Percentiles rank a stretch among this genome's conserved stretches.
Conservation (phyloP, 2,797 vertebrate genomes). For the Salmo trutta region DNA sequence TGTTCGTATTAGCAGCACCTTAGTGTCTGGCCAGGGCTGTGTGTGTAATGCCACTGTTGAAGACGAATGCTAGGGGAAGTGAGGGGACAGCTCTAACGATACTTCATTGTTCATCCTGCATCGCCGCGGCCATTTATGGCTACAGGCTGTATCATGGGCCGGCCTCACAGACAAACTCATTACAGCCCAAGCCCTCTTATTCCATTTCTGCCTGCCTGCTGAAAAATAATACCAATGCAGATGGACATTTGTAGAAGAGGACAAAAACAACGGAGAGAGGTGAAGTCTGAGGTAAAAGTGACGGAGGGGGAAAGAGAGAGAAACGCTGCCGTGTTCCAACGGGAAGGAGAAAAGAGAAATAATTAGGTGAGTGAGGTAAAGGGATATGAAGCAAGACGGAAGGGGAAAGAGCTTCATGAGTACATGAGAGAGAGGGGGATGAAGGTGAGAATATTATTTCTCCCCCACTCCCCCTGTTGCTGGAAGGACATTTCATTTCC, state of each 20-base stretch:
- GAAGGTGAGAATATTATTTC: too few relatives aligned
- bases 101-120: background rate
- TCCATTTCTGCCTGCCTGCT: slow-evolving; percentile 50
- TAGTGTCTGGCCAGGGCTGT: background rate
- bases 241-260: slow-evolving; percentile 38
- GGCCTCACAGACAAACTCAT: slow-evolving; percentile 62
- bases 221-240: slow-evolving; percentile 74
- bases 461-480: too few relatives aligned
- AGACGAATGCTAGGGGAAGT: background rate
- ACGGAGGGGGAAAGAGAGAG: background rate
- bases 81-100: background rate
- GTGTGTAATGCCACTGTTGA: background rate
- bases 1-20: background rate
- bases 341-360: too few relatives aligned
- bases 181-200: slow-evolving; percentile 73
- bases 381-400: background rate
- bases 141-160: background rate
- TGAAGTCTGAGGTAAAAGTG: background rate
- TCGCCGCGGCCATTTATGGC: background rate
- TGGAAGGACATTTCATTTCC: too few relatives aligned
- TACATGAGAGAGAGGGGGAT: background rate
- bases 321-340: background rate
- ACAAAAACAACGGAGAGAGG: background rate
- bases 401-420: background rate
- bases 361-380: background rate